phyloP scores from a whole-genome alignment of 2,113 vertebrate genomes.

The Pachycephala philippinensis region DNA sequence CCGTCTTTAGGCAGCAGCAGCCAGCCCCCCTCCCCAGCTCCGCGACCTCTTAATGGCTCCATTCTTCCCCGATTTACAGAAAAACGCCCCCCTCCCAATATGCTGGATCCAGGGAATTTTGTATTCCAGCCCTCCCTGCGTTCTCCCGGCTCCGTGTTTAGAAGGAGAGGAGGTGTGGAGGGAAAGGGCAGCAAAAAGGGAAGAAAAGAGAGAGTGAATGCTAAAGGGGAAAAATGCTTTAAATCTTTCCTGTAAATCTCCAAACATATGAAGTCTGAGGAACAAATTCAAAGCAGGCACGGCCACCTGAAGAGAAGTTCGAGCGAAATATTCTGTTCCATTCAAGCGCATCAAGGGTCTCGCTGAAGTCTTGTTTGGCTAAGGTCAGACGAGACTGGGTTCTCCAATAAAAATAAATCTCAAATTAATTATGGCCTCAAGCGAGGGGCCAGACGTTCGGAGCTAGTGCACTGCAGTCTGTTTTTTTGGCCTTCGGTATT shows the following conservation, averaged over 20 bases:
- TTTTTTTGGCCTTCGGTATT: constrained; percentile 75
- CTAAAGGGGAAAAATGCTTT: constrained; percentile 31
- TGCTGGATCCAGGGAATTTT: background rate
- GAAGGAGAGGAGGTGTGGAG: background rate
- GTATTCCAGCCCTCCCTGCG: background rate
- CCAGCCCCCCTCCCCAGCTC: background rate
- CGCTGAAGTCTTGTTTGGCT: constrained; percentile 95
- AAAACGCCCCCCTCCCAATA: background rate
- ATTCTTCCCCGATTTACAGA: background rate
- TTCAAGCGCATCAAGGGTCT: constrained; percentile 89
- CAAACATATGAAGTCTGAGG: constrained; percentile 73
- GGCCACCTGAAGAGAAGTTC: constrained; percentile 79
- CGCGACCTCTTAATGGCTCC: background rate
- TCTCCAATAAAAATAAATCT: constrained; percentile 99
- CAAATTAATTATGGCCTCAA: constrained; percentile 99
- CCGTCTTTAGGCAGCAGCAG: background rate
- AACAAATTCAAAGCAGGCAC: constrained; percentile 89
- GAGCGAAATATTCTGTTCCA: constrained; percentile 87
- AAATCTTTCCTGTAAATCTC: constrained; percentile 74
- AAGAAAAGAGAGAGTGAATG: constrained; percentile 24
- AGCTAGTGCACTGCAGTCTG: constrained; percentile 85
- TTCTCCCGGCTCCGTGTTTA: background rate
- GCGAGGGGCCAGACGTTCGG: constrained; percentile 92
- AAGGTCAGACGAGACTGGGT: constrained; percentile 95
- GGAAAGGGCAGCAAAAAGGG: background rate